Base-by-base conservation (phyloP, 2,888 invertebrate genomes). In the Opisthograptis luteolata region DNA sequence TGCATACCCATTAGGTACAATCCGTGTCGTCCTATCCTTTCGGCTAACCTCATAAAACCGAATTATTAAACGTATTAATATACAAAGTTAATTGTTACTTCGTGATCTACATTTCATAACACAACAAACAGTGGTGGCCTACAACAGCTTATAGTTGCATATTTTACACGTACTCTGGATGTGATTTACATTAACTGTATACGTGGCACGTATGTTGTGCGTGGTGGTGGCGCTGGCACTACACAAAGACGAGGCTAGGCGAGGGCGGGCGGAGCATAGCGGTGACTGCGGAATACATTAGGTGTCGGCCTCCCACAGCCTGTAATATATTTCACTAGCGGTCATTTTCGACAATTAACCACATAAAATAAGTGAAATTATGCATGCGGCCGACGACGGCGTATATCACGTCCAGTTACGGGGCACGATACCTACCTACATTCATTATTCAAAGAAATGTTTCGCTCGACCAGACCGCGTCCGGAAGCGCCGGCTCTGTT, bases 271-370 rank as follows among this genome's bases (percentile, higher is more conserved):
- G 82, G 79, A 77, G 75, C 76, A 64, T 67, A 74, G 77, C 76
- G 76, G 77, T 76, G 76, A 79, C 78, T 74, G 76, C 66, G 76
- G 88, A 85, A 90, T 89, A 90, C 79, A 90, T 90, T 90, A 89
- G 76, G 82, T 79, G 81, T 79, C 76, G 82, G 81, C 82, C 82
- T 79, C 73, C 79, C 78, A 79, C 75, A 51, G 79, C 73, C 78
- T 73, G 75, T 85, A 87, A 87, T 87, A 86, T 89, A 89, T 90
- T 89, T 89, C 83, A 85, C 86, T 79, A 63, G 86, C 84, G 88
- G 90, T 90, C 89, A 89, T 90, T 90, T 89, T 90, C 90, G 90
- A 89, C 90, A 90, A 89, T 90, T 89, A 90, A 89, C 89, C 87
- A 87, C 89, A 89, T 90, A 88, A 89, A 89, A 88, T 90, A 89